Evolutionary conservation across 2,797 vertebrate species (phyloP), one percentile per base, ranked within the genome.

Genomic region (Sebastes umbrosus): DNA sequence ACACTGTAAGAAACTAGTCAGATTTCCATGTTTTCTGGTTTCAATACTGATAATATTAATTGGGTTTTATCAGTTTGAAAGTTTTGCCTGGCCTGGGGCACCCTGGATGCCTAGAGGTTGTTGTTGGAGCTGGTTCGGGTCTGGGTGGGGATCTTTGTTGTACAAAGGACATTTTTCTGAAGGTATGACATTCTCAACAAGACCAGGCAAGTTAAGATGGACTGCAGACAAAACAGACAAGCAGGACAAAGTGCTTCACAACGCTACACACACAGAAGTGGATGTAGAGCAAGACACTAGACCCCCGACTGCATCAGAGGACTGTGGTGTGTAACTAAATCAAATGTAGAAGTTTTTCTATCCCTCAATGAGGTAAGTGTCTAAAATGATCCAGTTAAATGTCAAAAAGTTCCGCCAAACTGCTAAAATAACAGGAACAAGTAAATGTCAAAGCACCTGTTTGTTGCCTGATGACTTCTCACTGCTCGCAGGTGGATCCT

Each of bases 381-480:
- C 7, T 34, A 22, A 68, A 55, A 77, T 25, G 34, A 71, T 43
- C 16, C 3, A n/a, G n/a, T 11, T 29, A 36, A 62, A 57, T n/a
- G 20, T 54, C 50, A 54, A 70, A n/a, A 10, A 2, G 2, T 13
- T 57, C 57, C 2, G 4, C 20, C 3, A 39, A 29, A 39, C 11
- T n/a, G 43, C 7, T 0, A 1, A n/a, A 14, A 67, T 20, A 25
- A 58, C 4, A 57, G 52, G 63, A 65, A 73, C 5, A 18, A 64
- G 46, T 43, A 52, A 71, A 70, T 6, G 39, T 77, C 14, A 58
- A 75, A 78, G 29, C 80, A 95, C 93, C 88, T 88, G 88, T 74
- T 92, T 91, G 73, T 76, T 59, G 22, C 36, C 69, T 11, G 89
- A 75, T 18, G 84, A 68, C 60, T 78, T 92, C 24, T 88, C 87